Evolutionary conservation across 2,113 vertebrate genomes (phyloP).

Genomic region (Turnix velox): DNA sequence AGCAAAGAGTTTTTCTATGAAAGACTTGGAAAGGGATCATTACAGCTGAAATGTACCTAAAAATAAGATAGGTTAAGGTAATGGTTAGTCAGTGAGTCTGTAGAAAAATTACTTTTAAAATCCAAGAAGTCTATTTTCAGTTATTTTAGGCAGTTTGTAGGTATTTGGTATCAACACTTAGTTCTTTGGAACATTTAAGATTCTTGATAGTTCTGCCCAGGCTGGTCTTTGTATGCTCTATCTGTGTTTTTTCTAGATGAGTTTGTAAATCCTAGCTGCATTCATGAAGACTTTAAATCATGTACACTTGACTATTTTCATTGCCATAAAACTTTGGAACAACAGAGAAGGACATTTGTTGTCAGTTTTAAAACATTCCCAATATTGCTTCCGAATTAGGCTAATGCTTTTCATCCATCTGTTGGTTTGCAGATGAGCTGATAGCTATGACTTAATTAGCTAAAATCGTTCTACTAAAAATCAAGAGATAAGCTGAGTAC

Average conservation of each 20-base stretch:
- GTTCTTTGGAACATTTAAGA: not conserved
- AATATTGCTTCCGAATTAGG: not conserved
- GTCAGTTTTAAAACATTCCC: not conserved
- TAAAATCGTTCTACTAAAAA: not conserved
- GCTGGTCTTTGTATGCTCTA: not conserved
- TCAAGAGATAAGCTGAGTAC: not conserved
- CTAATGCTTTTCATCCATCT: not conserved
- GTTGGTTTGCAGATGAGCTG: not conserved
- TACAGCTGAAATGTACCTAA: not conserved
- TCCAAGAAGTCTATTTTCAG: not conserved
- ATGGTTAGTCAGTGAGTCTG: not conserved
- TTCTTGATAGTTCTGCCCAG: not conserved
- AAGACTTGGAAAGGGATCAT: not conserved
- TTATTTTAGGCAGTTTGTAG: not conserved
- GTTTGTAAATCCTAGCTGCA: not conserved
- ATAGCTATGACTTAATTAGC: not conserved
- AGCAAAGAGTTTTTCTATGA: not conserved
- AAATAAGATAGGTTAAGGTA: not conserved
- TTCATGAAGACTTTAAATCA: not conserved
- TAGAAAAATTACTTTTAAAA: not conserved
- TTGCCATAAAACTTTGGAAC: not conserved
- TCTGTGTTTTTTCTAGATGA: not conserved
- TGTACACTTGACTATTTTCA: not conserved
- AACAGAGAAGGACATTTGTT: not conserved
- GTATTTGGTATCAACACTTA: not conserved